phyloP scores from a whole-genome alignment of 1,140 invertebrate species.

The Odontomachus brunneus region DNA sequence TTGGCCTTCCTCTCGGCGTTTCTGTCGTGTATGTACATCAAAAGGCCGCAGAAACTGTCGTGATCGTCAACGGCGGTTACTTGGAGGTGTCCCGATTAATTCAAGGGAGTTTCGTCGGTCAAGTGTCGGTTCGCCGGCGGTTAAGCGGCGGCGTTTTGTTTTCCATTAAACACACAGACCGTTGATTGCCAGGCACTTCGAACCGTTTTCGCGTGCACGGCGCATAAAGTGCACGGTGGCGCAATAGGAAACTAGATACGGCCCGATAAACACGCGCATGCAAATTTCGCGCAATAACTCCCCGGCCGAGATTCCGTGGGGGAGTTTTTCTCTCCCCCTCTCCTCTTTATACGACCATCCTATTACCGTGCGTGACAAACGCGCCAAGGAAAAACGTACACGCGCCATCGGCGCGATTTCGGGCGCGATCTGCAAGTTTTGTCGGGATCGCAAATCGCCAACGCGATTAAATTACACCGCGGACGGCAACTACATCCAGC shows the following conservation, averaged over 20 bases:
- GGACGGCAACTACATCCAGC: not conserved
- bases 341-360: slow-evolving; percentile 8
- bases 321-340: slow-evolving; percentile 17
- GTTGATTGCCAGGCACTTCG: slow-evolving; percentile 39
- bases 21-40: no score
- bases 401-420: not conserved
- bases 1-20: no score
- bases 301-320: slow-evolving; percentile 21
- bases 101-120: not conserved
- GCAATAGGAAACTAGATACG: slow-evolving; percentile 59
- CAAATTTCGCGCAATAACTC: slow-evolving; percentile 53
- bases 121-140: slow-evolving; percentile 10
- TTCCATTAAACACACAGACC: slow-evolving; percentile 42
- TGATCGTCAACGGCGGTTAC: not conserved
- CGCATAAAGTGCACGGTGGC: slow-evolving; percentile 43
- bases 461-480: not conserved
- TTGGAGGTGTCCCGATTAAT: not conserved
- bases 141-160: slow-evolving; percentile 48
- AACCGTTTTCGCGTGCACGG: slow-evolving; percentile 45
- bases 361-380: slow-evolving; percentile 38
- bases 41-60: not conserved
- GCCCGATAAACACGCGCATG: slow-evolving; percentile 55
- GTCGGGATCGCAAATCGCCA: slow-evolving; percentile 6
- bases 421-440: not conserved
- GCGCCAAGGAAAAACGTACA: slow-evolving; percentile 30